A percentile compares a stretch with the other conserved stretches of the same genome.
These are phyloP conservation scores for Panulirus ornatus DNA, from an alignment of 1,140 invertebrate genomes.

Conservation along the genomic window DNA sequence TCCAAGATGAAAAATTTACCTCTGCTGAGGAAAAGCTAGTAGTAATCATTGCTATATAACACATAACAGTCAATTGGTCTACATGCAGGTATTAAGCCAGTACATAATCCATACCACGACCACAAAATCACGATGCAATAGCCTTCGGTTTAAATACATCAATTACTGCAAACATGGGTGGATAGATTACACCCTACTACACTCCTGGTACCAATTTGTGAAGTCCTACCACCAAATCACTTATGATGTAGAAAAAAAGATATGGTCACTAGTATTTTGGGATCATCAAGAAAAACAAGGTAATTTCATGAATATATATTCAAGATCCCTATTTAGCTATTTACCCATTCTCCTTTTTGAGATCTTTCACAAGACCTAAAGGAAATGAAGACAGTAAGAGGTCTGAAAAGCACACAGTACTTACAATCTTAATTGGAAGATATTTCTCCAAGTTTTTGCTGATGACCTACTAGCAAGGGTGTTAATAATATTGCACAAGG, in stretches of 20 bases:
- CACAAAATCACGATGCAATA: neutral
- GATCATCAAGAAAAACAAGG: neutral
- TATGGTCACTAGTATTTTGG: neutral
- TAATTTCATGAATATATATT: neutral
- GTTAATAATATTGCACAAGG: slow-evolving; percentile 48
- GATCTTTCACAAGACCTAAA: neutral
- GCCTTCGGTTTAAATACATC: neutral
- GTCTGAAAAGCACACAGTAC: slow-evolving; percentile 13
- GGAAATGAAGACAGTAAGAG: neutral
- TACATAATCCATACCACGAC: neutral
- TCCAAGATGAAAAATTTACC: neutral
- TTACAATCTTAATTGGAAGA: slow-evolving; percentile 5
- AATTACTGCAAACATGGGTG: neutral
- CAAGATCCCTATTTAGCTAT: neutral
- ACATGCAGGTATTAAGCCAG: too few species aligned
- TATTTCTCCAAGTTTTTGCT: slow-evolving; percentile 1
- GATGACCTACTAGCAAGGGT: slow-evolving; percentile 20
- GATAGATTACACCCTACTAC: slow-evolving; percentile 5
- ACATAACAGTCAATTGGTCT: neutral
- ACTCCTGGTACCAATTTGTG: slow-evolving; percentile 54
- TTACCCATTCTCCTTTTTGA: neutral
- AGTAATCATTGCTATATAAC: neutral
- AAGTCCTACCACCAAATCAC: slow-evolving; percentile 18
- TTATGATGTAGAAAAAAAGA: neutral
- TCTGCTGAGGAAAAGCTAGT: neutral